Evolutionary conservation across 2,888 invertebrate genomes (phyloP).

Genomic region (Drosophila heteroneura): DNA sequence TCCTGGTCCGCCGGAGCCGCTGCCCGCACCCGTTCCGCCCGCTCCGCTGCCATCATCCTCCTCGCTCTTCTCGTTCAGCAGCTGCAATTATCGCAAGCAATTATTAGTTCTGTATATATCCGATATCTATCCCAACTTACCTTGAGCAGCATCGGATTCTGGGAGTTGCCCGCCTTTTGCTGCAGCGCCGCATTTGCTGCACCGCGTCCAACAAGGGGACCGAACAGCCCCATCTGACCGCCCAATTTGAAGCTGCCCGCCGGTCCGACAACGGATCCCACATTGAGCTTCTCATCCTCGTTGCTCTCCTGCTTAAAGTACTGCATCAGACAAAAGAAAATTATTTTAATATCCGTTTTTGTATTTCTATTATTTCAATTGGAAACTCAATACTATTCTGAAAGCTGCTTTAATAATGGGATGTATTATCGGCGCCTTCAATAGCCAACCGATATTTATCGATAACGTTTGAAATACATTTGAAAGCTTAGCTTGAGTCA

Average conservation of each 20-base stretch:
- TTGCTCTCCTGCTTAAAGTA: slow-evolving; percentile 80
- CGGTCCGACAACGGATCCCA: slow-evolving; percentile 37
- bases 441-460: neutral
- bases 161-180: slow-evolving; percentile 83
- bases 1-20: slow-evolving; percentile 78
- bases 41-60: slow-evolving; percentile 89
- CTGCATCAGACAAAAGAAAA: slow-evolving; percentile 34
- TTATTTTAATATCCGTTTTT: neutral
- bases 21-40: neutral
- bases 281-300: slow-evolving; percentile 83
- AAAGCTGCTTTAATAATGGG: neutral
- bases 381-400: neutral
- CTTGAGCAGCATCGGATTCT: slow-evolving; percentile 89
- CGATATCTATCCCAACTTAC: slow-evolving; percentile 83
- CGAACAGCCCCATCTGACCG: slow-evolving; percentile 57
- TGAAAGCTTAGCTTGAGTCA: neutral
- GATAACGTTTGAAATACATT: neutral
- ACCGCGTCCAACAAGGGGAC: slow-evolving; percentile 39
- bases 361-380: neutral
- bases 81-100: slow-evolving; percentile 85
- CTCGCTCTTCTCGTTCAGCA: slow-evolving; percentile 93
- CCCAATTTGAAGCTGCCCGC: slow-evolving; percentile 73
- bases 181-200: slow-evolving; percentile 53
- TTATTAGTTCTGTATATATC: neutral
- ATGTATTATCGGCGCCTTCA: neutral